Evolutionary conservation across 2,888 invertebrate genomes (phyloP).

Genomic region (Xestoiulus laeticollis): DNA sequence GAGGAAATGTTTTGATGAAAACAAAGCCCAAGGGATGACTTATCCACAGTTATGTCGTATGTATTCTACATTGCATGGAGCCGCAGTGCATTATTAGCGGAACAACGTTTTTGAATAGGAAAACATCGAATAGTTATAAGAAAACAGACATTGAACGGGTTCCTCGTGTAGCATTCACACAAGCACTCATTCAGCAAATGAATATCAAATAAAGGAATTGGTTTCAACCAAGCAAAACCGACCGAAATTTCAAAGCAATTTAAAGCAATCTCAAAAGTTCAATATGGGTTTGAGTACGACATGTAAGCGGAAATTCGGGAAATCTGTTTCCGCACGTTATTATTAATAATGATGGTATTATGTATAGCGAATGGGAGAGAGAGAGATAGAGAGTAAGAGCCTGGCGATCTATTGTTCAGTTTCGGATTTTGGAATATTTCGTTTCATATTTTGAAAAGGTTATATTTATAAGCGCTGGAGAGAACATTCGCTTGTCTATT

Average conservation of each 20-base stretch:
- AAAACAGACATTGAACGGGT: too few species aligned
- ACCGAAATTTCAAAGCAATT: neutral
- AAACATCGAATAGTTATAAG: too few species aligned
- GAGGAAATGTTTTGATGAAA: too few species aligned
- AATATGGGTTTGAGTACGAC: constrained; percentile 16
- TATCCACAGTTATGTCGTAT: too few species aligned
- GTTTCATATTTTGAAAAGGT: constrained; percentile 19
- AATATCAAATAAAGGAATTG: neutral
- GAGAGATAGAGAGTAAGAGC: too few species aligned
- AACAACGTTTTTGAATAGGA: too few species aligned
- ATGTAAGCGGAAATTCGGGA: constrained; percentile 18
- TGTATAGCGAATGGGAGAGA: constrained; percentile 16
- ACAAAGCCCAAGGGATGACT: too few species aligned
- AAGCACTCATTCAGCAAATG: neutral
- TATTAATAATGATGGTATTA: constrained; percentile 10
- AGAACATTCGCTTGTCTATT: neutral
- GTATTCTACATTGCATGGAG: too few species aligned
- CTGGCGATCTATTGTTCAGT: constrained; percentile 23
- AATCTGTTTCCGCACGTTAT: neutral
- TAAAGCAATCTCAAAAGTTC: neutral
- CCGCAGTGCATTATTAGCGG: too few species aligned
- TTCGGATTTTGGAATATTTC: neutral
- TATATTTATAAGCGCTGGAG: constrained; percentile 12
- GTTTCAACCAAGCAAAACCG: neutral
- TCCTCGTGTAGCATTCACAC: neutral